phyloP scores from a whole-genome alignment of 2,113 vertebrate genomes.

The Strix uralensis region DNA sequence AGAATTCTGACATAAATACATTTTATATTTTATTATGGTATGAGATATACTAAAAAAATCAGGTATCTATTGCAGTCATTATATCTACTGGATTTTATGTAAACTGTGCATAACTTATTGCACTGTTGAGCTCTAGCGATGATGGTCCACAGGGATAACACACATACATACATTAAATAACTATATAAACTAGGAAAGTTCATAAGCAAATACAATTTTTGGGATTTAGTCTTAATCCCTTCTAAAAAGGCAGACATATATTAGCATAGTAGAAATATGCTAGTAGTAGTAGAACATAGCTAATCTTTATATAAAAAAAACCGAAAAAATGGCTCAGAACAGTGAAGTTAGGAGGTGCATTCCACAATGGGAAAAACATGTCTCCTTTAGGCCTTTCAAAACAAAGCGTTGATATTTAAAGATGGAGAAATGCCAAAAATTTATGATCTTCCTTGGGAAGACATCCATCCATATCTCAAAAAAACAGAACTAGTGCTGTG shows the following conservation, averaged over 20 bases:
- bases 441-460: not conserved
- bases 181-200: not conserved
- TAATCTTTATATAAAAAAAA: not conserved
- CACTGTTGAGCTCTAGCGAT: not conserved
- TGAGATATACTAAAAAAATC: accelerated
- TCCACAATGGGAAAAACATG: not conserved
- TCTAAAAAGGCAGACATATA: not conserved
- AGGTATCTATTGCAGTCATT: not conserved
- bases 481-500: not conserved
- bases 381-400: not conserved
- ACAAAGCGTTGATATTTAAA: not conserved
- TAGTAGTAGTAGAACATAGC: not conserved
- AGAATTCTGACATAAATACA: not conserved
- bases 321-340: not conserved
- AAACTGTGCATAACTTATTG: not conserved
- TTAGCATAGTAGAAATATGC: not conserved
- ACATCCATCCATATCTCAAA: not conserved
- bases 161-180: no score
- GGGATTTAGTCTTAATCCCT: not conserved
- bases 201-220: not conserved
- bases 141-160: not conserved
- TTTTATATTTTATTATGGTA: not conserved
- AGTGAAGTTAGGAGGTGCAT: not conserved
- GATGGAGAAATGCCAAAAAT: not conserved
- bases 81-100: not conserved